phyloP scores from a whole-genome alignment of 2,888 invertebrate species.

The Tetranychus truncatus region DNA sequence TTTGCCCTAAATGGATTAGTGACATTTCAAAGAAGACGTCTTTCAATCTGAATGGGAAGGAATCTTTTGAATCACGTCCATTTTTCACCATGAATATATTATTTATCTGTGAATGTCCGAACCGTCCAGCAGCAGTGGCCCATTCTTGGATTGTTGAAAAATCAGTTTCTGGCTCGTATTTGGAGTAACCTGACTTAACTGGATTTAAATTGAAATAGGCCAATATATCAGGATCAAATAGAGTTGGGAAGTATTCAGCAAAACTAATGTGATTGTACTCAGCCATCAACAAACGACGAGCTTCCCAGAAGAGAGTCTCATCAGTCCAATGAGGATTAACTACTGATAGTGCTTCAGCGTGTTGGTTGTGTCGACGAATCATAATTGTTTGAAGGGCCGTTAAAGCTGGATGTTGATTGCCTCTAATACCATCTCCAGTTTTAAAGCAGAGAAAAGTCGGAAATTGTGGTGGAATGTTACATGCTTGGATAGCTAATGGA shows the following conservation, averaged over 20 bases:
- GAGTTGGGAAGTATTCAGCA: slow-evolving; percentile 24
- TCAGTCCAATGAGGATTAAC: slow-evolving; percentile 62
- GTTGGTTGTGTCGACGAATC: slow-evolving; percentile 63
- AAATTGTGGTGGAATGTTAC: slow-evolving; percentile 14
- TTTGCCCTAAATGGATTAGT: slow-evolving; percentile 11
- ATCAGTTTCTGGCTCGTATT: slow-evolving; percentile 24
- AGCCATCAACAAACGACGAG: slow-evolving; percentile 31
- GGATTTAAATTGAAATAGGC: slow-evolving; percentile 20
- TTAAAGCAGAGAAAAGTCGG: slow-evolving; percentile 17
- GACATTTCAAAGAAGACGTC: slow-evolving; percentile 23
- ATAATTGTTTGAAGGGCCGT: slow-evolving; percentile 52
- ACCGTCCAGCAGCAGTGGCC: slow-evolving; percentile 23
- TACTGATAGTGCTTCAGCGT: slow-evolving; percentile 43
- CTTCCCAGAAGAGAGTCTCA: slow-evolving; percentile 55
- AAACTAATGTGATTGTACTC: slow-evolving; percentile 23
- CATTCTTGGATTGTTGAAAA: slow-evolving; percentile 24
- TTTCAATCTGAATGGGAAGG: slow-evolving; percentile 16
- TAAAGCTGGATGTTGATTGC: slow-evolving; percentile 18
- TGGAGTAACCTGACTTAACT: slow-evolving; percentile 21
- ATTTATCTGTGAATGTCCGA: slow-evolving; percentile 23
- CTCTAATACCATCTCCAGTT: slow-evolving; percentile 19
- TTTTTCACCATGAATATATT: slow-evolving; percentile 19
- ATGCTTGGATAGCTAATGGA: slow-evolving; percentile 9
- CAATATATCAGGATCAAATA: slow-evolving; percentile 24
- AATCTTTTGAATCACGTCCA: neutral